Evolutionary conservation across 2,888 invertebrate species (phyloP), one percentile per base, ranked within the genome.

Genomic region (Tholera decimalis): DNA sequence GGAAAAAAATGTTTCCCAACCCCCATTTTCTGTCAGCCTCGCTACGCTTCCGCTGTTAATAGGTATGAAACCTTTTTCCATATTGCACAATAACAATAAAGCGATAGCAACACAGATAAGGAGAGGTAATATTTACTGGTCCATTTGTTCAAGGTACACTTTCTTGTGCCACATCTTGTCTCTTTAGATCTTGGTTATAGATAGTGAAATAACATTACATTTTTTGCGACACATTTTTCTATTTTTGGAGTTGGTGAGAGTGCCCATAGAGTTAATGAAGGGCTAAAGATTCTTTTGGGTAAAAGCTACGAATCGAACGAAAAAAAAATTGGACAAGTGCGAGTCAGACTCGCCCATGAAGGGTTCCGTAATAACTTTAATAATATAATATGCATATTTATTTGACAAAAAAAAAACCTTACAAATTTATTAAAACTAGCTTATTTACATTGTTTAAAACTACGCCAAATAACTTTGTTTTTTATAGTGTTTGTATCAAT

Each of bases 201-300:
- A 79, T 63, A 79, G 85, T 83, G 84, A 84, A 88, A 83, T 84
- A 85, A 79, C 73, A 73, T 50, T 59, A 66, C 35, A 68, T 71
- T 82, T 73, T 68, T 60, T 69, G 11, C 13, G 18, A 33, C 43
- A n/a, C 8, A 51, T 64, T 79, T 68, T 35, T 74, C 22, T 66
- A 53, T 69, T 81, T 71, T 63, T 57, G 2, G 0, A 1, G 9
- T 8, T 2, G 37, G 79, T 57, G 71, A 74, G 79, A 74, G 75
- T 62, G 18, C 20, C 8, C 3, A 0, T 8, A 3, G n/a, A n/a
- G 11, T 8, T 37, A 33, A 63, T 13, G 3, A 81, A 78, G 74
- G 67, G 65, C 53, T 39, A 0, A 1, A 7, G 30, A 56, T 53
- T 41, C n/a, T 47, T 55, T 54, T 11, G 7, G 1, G 15, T 9